Conservation (phyloP, 1,140 invertebrate genomes). For the Rhagoletis zephyria region DNA sequence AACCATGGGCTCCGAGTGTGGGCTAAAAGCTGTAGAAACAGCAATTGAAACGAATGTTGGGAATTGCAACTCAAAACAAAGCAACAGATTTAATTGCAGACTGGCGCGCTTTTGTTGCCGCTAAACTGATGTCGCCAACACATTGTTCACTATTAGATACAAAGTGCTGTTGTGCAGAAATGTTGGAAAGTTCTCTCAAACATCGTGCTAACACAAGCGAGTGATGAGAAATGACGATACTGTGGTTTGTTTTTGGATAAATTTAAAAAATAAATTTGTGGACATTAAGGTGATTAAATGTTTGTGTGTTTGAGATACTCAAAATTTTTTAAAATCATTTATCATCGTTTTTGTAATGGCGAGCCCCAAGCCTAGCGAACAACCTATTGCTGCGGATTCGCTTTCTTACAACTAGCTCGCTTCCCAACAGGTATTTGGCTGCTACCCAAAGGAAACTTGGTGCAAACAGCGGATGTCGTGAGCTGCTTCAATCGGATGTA, state of each 20-base stretch:
- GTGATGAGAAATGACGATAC: background rate
- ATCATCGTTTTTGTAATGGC: too few relatives aligned
- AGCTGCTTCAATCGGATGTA: too few relatives aligned
- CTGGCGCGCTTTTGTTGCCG: constrained; percentile 28
- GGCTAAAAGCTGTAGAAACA: background rate
- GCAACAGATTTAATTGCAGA: constrained; percentile 45
- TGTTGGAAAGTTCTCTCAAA: constrained; percentile 17
- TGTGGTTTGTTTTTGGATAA: background rate
- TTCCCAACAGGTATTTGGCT: too few relatives aligned
- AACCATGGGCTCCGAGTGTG: background rate
- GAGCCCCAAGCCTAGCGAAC: too few relatives aligned
- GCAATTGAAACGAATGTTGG: constrained; percentile 25
- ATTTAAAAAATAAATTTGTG: background rate
- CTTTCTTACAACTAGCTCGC: too few relatives aligned
- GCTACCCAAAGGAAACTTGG: too few relatives aligned
- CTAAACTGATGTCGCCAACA: constrained; percentile 52
- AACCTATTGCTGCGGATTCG: too few relatives aligned
- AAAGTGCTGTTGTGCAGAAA: constrained; percentile 6
- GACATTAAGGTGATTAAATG: too few relatives aligned
- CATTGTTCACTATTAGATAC: background rate
- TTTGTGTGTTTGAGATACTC: too few relatives aligned
- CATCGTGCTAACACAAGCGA: background rate
- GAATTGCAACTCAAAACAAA: constrained; percentile 36
- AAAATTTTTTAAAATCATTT: too few relatives aligned
- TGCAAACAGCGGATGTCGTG: too few relatives aligned